A percentile compares a stretch with the other conserved stretches of the same genome.
phyloP scores from a whole-genome alignment of 2,113 vertebrate genomes.

The Trogon surrucura region DNA sequence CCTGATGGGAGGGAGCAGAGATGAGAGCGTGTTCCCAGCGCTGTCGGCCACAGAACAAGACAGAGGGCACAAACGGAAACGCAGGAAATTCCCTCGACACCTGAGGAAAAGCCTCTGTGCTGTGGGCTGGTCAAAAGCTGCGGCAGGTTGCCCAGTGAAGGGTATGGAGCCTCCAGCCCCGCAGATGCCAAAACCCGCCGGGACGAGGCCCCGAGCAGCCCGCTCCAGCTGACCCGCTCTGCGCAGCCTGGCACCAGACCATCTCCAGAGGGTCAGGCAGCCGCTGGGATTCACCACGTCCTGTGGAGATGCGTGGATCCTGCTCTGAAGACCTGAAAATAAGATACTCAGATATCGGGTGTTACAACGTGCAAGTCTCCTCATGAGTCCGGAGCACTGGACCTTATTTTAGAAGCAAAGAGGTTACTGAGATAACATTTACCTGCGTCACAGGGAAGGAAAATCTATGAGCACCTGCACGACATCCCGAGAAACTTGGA shows the following conservation, averaged over 20 bases:
- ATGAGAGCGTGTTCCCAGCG: neutral
- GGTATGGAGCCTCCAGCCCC: neutral
- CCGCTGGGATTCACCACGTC: neutral
- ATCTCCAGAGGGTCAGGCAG: neutral
- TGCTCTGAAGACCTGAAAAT: neutral
- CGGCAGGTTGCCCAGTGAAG: neutral
- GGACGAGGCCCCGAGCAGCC: neutral
- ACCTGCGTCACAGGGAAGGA: neutral
- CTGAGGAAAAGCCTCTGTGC: neutral
- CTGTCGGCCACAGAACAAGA: neutral
- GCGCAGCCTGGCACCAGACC: too few relatives aligned
- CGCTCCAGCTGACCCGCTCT: neutral
- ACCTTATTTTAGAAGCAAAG: neutral
- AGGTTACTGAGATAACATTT: rapidly evolving
- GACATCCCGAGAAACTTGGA: neutral
- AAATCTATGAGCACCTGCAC: neutral
- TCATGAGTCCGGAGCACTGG: neutral
- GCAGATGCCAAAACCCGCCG: neutral
- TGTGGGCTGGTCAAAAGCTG: neutral
- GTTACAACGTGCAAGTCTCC: neutral
- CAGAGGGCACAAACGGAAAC: neutral
- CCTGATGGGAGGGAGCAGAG: neutral
- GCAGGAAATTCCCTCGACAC: neutral
- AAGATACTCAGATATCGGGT: neutral
- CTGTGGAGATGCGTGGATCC: neutral